phyloP scores from a whole-genome alignment of 2,113 vertebrate species.

The Anseranas semipalmata region DNA sequence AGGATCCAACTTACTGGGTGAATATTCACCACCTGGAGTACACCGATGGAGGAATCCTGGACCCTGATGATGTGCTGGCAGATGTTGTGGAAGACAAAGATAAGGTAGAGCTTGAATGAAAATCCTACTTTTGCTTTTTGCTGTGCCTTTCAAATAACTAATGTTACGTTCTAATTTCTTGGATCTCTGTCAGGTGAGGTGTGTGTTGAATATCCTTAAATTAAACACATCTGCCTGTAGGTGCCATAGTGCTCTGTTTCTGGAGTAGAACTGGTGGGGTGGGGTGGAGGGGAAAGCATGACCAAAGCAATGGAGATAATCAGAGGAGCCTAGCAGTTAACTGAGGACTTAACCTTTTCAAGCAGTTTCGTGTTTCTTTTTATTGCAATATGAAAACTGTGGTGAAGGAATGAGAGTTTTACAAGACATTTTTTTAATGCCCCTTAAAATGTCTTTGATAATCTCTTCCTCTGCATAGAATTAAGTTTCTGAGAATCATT shows the following conservation, averaged over 20 bases:
- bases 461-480: neutral
- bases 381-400: neutral
- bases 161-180: neutral
- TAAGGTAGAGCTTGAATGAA: constrained; percentile 83
- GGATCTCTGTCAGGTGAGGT: neutral
- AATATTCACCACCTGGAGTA: constrained; percentile 96
- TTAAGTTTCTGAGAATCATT: neutral
- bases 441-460: neutral
- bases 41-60: constrained; percentile 95
- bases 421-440: neutral
- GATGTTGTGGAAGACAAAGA: constrained; percentile 98
- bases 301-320: neutral
- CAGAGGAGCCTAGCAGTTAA: neutral
- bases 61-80: constrained; percentile 94
- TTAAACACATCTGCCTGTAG: neutral
- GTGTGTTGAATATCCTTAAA: neutral
- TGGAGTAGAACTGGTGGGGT: neutral
- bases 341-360: neutral
- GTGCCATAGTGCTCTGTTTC: neutral
- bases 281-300: accelerated
- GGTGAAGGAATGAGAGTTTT: neutral
- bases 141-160: neutral
- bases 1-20: constrained; percentile 92
- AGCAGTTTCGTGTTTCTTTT: neutral
- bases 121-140: neutral